Percentiles rank a stretch among this genome's conserved stretches.
Conservation (phyloP, 2,797 vertebrate species). For the Argya squamiceps region DNA sequence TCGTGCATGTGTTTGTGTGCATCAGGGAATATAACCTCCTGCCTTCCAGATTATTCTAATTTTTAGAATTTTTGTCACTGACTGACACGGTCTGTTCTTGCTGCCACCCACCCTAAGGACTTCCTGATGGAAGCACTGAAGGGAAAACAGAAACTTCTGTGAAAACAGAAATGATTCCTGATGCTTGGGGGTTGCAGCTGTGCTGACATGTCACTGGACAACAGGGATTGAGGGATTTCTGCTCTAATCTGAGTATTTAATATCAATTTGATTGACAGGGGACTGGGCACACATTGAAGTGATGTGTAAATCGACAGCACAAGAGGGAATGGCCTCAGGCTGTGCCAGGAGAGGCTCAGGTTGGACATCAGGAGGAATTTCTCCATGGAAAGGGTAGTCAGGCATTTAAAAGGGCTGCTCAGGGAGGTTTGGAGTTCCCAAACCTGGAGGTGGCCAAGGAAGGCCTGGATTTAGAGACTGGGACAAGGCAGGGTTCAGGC, state of each 20-base stretch:
- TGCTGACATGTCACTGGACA: neutral
- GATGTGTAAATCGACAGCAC: rapidly evolving
- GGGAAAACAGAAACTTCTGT: too few species aligned
- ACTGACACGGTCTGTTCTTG: neutral
- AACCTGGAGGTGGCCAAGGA: neutral
- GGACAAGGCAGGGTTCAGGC: rapidly evolving
- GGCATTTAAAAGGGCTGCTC: neutral
- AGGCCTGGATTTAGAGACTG: neutral
- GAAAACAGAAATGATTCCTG: neutral
- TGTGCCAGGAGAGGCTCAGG: neutral
- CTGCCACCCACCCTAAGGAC: rapidly evolving
- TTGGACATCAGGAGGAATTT: neutral
- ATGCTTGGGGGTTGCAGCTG: neutral
- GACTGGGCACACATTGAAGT: neutral
- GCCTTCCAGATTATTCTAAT: rapidly evolving
- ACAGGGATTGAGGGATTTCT: neutral
- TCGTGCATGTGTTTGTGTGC: neutral
- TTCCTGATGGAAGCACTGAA: neutral
- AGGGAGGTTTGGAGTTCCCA: neutral
- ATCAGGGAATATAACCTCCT: neutral
- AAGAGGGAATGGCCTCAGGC: rapidly evolving
- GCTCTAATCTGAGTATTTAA: neutral
- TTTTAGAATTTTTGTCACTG: neutral
- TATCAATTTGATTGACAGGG: neutral
- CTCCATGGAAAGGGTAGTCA: rapidly evolving